Conservation (phyloP, 1,140 invertebrate species). For the Phortica variegata region DNA sequence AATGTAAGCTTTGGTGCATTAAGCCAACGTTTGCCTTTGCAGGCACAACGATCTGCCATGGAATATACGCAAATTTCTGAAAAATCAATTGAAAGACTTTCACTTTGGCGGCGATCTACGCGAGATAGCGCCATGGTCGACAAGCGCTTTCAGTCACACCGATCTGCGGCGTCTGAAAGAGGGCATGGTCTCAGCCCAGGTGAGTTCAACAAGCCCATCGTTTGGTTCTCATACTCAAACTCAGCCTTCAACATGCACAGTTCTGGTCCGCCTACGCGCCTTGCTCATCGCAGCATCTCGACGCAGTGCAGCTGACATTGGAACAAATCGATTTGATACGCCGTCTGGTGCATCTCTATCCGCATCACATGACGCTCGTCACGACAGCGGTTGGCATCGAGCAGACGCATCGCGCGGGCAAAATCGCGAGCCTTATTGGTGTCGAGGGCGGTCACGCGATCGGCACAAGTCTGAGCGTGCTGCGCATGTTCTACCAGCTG, state of each 20-base stretch:
- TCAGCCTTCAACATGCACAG: no score
- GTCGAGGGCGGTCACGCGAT: constrained; percentile 84
- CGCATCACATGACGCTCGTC: constrained; percentile 75
- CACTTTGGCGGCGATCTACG: constrained; percentile 71
- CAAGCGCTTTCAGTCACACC: constrained; percentile 76
- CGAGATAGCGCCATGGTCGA: constrained; percentile 71
- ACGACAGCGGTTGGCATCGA: constrained; percentile 71
- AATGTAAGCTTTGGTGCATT: constrained; percentile 14
- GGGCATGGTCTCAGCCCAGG: constrained; percentile 76
- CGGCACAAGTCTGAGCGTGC: constrained; percentile 76
- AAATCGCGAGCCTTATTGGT: constrained; percentile 74
- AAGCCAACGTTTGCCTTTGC: no score
- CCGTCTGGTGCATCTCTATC: constrained; percentile 77
- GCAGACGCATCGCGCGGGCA: constrained; percentile 64
- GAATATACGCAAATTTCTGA: constrained; percentile 78
- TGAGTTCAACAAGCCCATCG: no score
- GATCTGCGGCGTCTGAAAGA: constrained; percentile 71
- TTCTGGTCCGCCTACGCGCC: constrained; percentile 88
- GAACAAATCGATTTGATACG: constrained; percentile 87
- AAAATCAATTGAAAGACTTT: constrained; percentile 74
- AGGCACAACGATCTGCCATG: constrained; percentile 85
- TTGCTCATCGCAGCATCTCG: constrained; percentile 80
- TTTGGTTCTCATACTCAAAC: background rate
- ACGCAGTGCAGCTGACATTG: constrained; percentile 80
- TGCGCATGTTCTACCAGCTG: constrained; percentile 80